phyloP scores from a whole-genome alignment of 1,140 invertebrate genomes.

The Drosophila equinoxialis region DNA sequence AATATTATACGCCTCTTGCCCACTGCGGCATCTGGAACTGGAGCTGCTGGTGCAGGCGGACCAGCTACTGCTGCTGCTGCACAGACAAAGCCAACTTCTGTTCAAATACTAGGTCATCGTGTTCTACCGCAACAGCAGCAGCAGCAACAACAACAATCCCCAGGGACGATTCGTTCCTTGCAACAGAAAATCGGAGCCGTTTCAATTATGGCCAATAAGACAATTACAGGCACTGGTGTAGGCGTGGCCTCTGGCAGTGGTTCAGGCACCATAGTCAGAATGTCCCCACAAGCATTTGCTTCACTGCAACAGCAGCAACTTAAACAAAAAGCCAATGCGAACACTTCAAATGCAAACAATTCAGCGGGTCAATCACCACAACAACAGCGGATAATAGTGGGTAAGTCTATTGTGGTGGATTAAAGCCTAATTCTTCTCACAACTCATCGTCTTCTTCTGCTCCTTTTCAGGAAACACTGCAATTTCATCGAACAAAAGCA shows the following conservation, averaged over 20 bases:
- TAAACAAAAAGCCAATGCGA: conserved; percentile 49
- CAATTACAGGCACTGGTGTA: conserved; percentile 17
- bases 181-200: conserved; percentile 70
- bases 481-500: conserved; percentile 74
- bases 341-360: conserved; percentile 30
- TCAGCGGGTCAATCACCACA: conserved; percentile 36
- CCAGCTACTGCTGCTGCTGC: too few species aligned
- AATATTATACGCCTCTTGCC: conserved; percentile 71
- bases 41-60: not conserved
- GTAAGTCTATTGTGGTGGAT: conserved; percentile 38
- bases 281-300: conserved; percentile 77
- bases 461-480: conserved; percentile 63
- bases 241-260: conserved; percentile 17
- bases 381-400: conserved; percentile 72
- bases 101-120: conserved; percentile 70
- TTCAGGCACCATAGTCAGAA: conserved; percentile 69
- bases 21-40: conserved; percentile 28
- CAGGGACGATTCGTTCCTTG: conserved; percentile 42
- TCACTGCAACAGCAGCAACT: conserved; percentile 73
- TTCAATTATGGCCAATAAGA: conserved; percentile 56
- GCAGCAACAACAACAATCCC: conserved; percentile 37
- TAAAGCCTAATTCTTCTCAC: not conserved
- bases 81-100: conserved; percentile 34
- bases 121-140: conserved; percentile 42
- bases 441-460: not conserved